Evolutionary conservation across 2,888 invertebrate species (phyloP), one percentile per base, ranked within the genome.

Genomic region (Enoplolaimus lenunculus): DNA sequence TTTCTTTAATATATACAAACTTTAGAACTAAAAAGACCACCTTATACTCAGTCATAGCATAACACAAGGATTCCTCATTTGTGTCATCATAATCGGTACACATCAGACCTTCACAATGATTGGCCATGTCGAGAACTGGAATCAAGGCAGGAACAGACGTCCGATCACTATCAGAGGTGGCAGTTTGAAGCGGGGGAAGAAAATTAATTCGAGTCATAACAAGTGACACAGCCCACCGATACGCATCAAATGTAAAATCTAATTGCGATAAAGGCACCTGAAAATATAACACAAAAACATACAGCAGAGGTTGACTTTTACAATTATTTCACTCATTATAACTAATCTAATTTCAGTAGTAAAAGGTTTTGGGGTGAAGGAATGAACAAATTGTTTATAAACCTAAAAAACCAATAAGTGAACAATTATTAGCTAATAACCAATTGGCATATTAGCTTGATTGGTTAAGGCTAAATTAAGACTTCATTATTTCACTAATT

Each of bases 61-160:
- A 69, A 34, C 34, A 31, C 7, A 72, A 35, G n/a, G 31, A 62
- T 28, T n/a, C 21, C 1, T 29, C 68, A 7, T 26, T n/a, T 3
- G 28, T 30, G 1, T 62, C 71, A 60, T 73, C 72, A 69, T 35
- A 72, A 70, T 72, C 72, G 13, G 35, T 71, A 3, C 34, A 72
- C 33, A 59, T 45, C 33, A 7, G 68, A 2, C 68, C 68, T 59
- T 60, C 68, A 59, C 45, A 74, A 70, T 77, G 76, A 68, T 78
- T 79, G n/a, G 77, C 77, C 75, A 79, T 75, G 71, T 79, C 79
- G 66, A 78, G 71, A 13, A 78, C 71, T 28, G 79, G 79, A 30
- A 79, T 78, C 66, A 79, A 69, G 1, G 77, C 75, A 26, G 78
- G 77, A 28, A 77, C 72, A 34, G 16, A 60, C 30, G 7, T 45